Evolutionary conservation across 2,888 invertebrate species (phyloP).

Genomic region (Cryptus viduatorius): DNA sequence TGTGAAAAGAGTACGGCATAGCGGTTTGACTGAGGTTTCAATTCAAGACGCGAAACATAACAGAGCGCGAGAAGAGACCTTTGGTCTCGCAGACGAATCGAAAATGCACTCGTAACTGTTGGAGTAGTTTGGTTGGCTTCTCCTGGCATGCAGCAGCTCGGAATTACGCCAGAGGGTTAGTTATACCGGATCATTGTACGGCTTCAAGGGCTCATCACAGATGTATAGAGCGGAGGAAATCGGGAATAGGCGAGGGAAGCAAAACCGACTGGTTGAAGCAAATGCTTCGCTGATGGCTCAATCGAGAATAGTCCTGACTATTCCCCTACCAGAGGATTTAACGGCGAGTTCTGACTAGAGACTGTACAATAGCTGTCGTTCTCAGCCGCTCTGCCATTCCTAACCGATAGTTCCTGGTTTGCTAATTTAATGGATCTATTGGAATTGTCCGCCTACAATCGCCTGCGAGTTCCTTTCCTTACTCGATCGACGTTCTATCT

Average conservation of each 20-base stretch:
- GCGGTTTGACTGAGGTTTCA: background rate
- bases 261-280: conserved; percentile 15
- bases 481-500: background rate
- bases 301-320: conserved; percentile 33
- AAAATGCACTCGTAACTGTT: conserved; percentile 53
- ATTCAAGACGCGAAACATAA: background rate
- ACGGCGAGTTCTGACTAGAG: background rate
- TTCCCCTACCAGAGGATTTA: conserved; percentile 20
- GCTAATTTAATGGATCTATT: conserved; percentile 69
- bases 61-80: conserved; percentile 14
- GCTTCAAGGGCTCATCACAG: conserved; percentile 74
- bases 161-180: conserved; percentile 71
- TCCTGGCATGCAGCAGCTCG: conserved; percentile 69
- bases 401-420: conserved; percentile 70
- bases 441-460: conserved; percentile 49
- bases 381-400: conserved; percentile 71
- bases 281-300: background rate
- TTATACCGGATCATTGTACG: conserved; percentile 75
- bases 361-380: conserved; percentile 2
- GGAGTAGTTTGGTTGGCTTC: conserved; percentile 73
- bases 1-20: background rate
- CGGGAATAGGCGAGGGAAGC: conserved; percentile 31
- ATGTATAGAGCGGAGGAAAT: conserved; percentile 46
- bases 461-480: background rate
- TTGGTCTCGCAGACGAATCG: conserved; percentile 52